Percentiles rank a stretch among this genome's conserved stretches.
phyloP scores from a whole-genome alignment of 2,888 invertebrate species.

The Diadromus collaris region DNA sequence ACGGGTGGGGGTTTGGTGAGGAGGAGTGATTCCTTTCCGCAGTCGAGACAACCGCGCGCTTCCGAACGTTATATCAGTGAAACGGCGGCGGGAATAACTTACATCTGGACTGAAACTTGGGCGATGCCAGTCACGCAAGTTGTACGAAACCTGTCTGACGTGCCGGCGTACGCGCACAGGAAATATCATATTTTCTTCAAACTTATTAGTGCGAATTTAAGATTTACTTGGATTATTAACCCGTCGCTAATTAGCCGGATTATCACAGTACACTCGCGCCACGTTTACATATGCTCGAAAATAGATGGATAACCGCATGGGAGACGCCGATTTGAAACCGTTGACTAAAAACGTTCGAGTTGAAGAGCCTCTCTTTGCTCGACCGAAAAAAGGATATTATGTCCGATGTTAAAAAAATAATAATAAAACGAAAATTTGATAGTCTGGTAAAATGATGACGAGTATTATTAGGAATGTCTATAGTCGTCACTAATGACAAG shows the following conservation, averaged over 20 bases:
- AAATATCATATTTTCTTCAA: neutral
- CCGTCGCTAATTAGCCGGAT: neutral
- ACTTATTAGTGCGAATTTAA: neutral
- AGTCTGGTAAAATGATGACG: neutral
- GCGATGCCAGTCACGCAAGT: neutral
- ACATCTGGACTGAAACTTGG: neutral
- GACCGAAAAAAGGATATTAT: neutral
- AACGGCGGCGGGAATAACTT: neutral
- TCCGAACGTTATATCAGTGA: neutral
- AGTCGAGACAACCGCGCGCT: neutral
- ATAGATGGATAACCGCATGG: slow-evolving; percentile 3
- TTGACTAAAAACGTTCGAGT: neutral
- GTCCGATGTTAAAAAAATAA: neutral
- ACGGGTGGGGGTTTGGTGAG: too few relatives aligned
- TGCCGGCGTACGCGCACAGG: neutral
- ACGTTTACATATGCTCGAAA: slow-evolving; percentile 13
- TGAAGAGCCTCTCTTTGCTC: neutral
- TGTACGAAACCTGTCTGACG: neutral
- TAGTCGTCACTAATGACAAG: neutral
- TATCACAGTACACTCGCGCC: neutral
- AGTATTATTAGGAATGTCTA: neutral
- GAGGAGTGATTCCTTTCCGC: neutral
- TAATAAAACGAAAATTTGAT: neutral
- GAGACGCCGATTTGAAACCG: slow-evolving; percentile 12
- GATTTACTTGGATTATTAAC: neutral